Conservation (phyloP, 2,888 invertebrate species). For the Plutella xylostella region DNA sequence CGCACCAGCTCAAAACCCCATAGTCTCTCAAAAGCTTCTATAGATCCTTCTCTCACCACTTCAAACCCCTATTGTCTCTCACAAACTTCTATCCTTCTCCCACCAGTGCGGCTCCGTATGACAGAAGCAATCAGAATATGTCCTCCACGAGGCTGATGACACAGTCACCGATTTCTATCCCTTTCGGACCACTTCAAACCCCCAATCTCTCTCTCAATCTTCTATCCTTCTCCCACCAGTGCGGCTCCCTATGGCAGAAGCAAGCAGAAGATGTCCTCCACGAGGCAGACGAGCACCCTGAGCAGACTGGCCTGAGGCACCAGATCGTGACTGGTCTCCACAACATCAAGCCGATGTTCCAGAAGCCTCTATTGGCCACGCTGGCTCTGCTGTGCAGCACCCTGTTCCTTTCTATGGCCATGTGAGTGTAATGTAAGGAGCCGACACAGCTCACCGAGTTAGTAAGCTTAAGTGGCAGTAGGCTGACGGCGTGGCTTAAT, state of each 20-base stretch:
- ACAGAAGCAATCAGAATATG: no score
- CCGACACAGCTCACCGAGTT: no score
- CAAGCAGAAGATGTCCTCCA: constrained; percentile 25
- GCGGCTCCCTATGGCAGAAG: constrained; percentile 38
- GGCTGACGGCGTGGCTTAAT: not conserved
- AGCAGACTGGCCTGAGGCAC: constrained; percentile 24
- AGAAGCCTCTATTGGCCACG: constrained; percentile 33
- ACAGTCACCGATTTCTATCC: no score
- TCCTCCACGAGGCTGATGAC: no score
- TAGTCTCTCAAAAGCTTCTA: no score
- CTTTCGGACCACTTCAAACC: not conserved
- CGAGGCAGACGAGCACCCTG: constrained; percentile 23
- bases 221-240: no score
- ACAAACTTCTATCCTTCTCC: no score
- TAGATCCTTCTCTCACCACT: no score
- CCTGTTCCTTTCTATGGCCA: constrained; percentile 41
- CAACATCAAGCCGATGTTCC: constrained; percentile 50
- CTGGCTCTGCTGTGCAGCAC: constrained; percentile 33
- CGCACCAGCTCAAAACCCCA: no score
- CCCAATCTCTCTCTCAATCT: constrained; percentile 16
- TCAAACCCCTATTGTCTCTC: no score
- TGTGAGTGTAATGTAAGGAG: constrained; percentile 52
- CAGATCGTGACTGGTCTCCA: constrained; percentile 38
- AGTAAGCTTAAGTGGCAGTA: not conserved
- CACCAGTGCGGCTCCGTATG: no score